A percentile compares a stretch with the other conserved stretches of the same genome.
Conservation (phyloP, 2,113 vertebrate species). For the Brienomyrus brachyistius region DNA sequence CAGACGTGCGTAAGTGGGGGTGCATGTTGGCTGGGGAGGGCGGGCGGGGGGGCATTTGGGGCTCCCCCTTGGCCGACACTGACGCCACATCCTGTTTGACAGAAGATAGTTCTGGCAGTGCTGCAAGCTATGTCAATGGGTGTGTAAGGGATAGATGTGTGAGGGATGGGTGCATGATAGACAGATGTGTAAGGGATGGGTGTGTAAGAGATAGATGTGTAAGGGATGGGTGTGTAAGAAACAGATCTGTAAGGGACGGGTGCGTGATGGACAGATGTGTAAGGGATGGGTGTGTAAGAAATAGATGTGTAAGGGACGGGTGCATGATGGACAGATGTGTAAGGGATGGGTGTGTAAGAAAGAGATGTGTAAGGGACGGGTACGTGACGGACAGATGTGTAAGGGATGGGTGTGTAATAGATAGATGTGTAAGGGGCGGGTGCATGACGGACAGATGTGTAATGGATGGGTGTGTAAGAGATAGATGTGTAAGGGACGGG, state of each 20-base stretch:
- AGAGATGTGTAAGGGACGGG: not conserved
- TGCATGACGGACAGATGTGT: not conserved
- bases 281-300: not conserved
- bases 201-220: not conserved
- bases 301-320: too few species aligned
- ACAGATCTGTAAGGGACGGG: too few species aligned
- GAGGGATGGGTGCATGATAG: not conserved
- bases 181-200: not conserved
- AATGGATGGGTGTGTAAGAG: not conserved
- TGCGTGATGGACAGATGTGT: not conserved
- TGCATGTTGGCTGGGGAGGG: constrained; percentile 43
- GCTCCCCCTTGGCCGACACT: not conserved
- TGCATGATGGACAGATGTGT: not conserved
- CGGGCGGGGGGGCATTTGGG: not conserved
- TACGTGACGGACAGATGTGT: not conserved
- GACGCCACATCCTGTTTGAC: not conserved
- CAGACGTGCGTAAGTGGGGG: constrained; percentile 57
- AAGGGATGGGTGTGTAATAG: not conserved
- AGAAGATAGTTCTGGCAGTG: not conserved
- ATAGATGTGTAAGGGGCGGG: not conserved
- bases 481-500: not conserved
- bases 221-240: not conserved
- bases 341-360: not conserved
- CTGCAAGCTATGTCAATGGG: not conserved
- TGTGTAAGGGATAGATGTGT: not conserved